Base-by-base conservation (phyloP, 2,113 vertebrate genomes). In the Pseudorectes ferrugineus region DNA sequence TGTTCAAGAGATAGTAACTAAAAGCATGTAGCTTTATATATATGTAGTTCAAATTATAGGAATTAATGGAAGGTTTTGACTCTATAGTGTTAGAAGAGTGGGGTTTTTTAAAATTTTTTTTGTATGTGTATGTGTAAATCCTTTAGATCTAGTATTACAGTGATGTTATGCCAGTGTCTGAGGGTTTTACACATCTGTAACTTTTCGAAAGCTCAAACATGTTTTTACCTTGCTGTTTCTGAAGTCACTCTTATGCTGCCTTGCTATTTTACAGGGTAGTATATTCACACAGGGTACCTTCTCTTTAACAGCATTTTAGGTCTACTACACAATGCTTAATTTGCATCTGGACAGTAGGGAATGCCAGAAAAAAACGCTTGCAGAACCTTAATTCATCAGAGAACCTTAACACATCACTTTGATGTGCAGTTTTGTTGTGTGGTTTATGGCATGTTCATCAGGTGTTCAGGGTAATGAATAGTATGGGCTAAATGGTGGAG, bases 331-430 rank as follows among this genome's bases (percentile, higher is more conserved):
- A 15, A 6, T 92, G 28, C 19, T 63, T 5, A 5, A 25, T 84
- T 89, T 67, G 17, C 29, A 38, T 54, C 36, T 55, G 29, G 24
- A 89, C 14, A 3, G 23, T 46, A 51, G 26, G n/a, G 49, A 80
- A 58, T 35, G 12, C 8, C 16, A 45, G 42, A 3, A 38, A 26
- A 43, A 49, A 17, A 0, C 0, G 1, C 22, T 62, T 58, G 11
- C 43, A 36, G 33, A 58, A 38, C 14, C 12, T 29, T 67, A 55
- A 33, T 28, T 79, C 36, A n/a, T n/a, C n/a, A n/a, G n/a, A n/a
- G n/a, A n/a, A n/a, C n/a, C n/a, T n/a, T n/a, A n/a, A n/a, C n/a
- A n/a, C n/a, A n/a, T n/a, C n/a, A n/a, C n/a, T 83, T 75, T 59
- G 48, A 43, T 29, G 11, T 33, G 26, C 13, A 24, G 13, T 58